phyloP scores from a whole-genome alignment of 2,888 invertebrate species.

The Drosophila nigricruria region DNA sequence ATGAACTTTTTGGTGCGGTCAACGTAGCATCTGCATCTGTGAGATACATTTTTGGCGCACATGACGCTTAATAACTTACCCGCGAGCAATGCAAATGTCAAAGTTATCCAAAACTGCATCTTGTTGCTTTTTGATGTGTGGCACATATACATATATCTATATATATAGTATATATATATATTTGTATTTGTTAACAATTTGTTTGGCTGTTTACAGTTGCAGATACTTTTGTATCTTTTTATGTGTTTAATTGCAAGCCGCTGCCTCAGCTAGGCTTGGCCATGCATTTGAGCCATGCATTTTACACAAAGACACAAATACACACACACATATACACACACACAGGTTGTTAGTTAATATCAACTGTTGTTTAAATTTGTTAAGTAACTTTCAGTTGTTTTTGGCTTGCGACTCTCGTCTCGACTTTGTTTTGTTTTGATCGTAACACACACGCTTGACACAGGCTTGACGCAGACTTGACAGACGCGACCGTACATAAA shows the following conservation, averaged over 20 bases:
- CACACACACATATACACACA: slow-evolving; percentile 4
- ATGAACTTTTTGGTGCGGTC: slow-evolving; percentile 53
- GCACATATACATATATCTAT: background rate
- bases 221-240: slow-evolving; percentile 46
- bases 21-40: slow-evolving; percentile 50
- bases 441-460: slow-evolving; percentile 12
- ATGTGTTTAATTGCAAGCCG: slow-evolving; percentile 60
- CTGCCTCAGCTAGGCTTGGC: slow-evolving; percentile 66
- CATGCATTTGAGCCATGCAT: slow-evolving; percentile 39
- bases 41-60: slow-evolving; percentile 60
- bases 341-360: slow-evolving; percentile 20
- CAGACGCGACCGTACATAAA: slow-evolving; percentile 47
- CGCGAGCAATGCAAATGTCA: slow-evolving; percentile 76
- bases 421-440: slow-evolving; percentile 9
- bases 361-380: slow-evolving; percentile 23
- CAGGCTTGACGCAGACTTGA: slow-evolving; percentile 18
- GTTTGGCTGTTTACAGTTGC: slow-evolving; percentile 51
- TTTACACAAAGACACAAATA: slow-evolving; percentile 6
- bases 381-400: slow-evolving; percentile 20
- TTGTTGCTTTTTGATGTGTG: slow-evolving; percentile 48
- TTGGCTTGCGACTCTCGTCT: slow-evolving; percentile 20
- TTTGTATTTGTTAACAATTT: slow-evolving; percentile 26
- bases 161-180: slow-evolving; percentile 11
- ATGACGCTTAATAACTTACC: slow-evolving; percentile 71
- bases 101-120: slow-evolving; percentile 79